Evolutionary conservation across 2,113 vertebrate species (phyloP).

Genomic region (Passerina amoena): DNA sequence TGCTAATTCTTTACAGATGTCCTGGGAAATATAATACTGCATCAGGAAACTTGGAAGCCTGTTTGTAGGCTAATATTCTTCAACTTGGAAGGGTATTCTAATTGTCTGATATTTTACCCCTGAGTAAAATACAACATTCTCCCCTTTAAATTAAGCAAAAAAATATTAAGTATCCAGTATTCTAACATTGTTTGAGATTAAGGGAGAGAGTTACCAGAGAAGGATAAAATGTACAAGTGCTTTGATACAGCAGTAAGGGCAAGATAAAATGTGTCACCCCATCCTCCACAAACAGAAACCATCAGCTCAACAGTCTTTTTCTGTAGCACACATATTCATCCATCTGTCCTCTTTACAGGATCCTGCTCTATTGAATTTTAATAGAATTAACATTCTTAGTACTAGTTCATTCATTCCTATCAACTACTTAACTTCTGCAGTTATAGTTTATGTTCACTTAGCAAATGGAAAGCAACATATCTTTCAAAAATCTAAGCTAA

Average conservation of each 20-base stretch:
- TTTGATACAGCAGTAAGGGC: neutral
- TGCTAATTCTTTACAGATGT: neutral
- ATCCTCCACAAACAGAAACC: neutral
- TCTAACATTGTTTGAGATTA: neutral
- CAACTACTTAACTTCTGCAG: constrained; percentile 60
- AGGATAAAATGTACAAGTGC: neutral
- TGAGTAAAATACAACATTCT: neutral
- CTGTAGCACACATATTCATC: neutral
- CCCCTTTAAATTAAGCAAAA: neutral
- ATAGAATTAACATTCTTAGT: constrained; percentile 39
- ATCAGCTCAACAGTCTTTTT: neutral
- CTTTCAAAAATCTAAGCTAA: constrained; percentile 68
- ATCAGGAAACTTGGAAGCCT: neutral
- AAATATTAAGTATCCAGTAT: neutral
- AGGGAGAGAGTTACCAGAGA: neutral
- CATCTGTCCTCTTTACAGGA: neutral
- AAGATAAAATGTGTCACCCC: neutral
- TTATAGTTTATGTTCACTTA: constrained; percentile 61
- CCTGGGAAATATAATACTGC: neutral
- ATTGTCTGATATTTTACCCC: neutral
- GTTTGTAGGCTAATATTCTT: neutral
- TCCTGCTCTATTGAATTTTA: neutral
- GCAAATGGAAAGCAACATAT: constrained; percentile 49
- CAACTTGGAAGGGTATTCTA: neutral
- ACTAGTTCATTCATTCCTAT: constrained; percentile 64